Evolutionary conservation across 2,888 invertebrate genomes (phyloP).

Genomic region (Mythimna vitellina): DNA sequence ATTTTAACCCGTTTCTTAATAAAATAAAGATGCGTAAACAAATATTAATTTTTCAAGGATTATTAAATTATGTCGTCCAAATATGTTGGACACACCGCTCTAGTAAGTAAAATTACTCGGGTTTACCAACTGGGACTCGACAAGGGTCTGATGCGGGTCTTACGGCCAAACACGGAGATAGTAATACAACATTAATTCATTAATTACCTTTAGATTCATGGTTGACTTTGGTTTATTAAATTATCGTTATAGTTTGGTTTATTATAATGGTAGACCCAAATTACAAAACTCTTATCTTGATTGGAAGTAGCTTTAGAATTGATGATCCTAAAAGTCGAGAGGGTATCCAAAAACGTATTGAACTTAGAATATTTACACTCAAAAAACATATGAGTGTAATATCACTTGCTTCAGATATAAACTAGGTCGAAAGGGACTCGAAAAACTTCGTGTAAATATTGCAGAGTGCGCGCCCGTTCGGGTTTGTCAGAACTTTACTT

Average conservation of each 20-base stretch:
- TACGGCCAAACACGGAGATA: conserved; percentile 45
- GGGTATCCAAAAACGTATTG: background rate
- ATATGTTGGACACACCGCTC: conserved; percentile 30
- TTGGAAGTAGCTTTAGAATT: conserved; percentile 16
- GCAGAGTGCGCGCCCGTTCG: background rate
- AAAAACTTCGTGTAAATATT: conserved; percentile 16
- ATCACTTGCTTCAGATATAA: conserved; percentile 1
- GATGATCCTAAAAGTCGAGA: conserved; percentile 1
- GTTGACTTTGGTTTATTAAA: conserved; percentile 32
- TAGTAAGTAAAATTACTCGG: conserved; percentile 48
- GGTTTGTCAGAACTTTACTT: background rate
- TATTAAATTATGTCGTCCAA: conserved; percentile 44
- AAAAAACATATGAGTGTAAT: background rate
- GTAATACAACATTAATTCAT: conserved; percentile 47
- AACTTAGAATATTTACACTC: background rate
- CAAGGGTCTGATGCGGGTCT: conserved; percentile 77
- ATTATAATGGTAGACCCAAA: background rate
- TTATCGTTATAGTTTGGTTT: conserved; percentile 33
- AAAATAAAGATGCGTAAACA: conserved; percentile 28
- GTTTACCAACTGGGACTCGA: conserved; percentile 66
- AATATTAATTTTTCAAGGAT: conserved; percentile 46
- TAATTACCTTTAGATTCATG: conserved; percentile 50
- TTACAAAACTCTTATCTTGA: conserved; percentile 11
- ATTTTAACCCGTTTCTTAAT: conserved; percentile 24
- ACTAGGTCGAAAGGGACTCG: background rate